These are phyloP conservation scores for Papilio dardanus DNA, from an alignment of 1,140 invertebrate species.

Conservation along the genomic window DNA sequence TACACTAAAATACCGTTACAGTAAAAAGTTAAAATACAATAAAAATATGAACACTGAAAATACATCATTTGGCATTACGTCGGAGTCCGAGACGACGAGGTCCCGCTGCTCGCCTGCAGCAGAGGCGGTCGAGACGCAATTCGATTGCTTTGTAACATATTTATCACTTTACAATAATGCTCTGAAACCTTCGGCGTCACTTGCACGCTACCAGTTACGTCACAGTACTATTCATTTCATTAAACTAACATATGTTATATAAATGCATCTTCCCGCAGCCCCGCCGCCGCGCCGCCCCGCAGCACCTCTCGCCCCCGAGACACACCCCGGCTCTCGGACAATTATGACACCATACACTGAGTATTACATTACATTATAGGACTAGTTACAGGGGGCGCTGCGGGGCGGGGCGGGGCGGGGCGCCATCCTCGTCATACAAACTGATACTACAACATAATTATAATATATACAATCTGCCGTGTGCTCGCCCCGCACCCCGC, in stretches of 20 bases:
- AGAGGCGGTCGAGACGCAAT: not conserved
- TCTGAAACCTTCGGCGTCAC: constrained; percentile 24
- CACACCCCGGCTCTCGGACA: no score
- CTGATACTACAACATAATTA: no score
- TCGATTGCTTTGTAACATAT: not conserved
- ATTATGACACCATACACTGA: no score
- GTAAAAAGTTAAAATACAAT: constrained; percentile 12
- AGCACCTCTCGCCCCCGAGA: no score
- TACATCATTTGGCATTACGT: constrained; percentile 53
- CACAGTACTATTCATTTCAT: constrained; percentile 35
- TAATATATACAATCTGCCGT: no score
- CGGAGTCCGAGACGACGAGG: constrained; percentile 5
- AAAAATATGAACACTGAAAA: constrained; percentile 7
- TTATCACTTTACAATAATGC: constrained; percentile 10
- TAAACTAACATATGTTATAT: constrained; percentile 57
- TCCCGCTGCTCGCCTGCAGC: constrained; percentile 29
- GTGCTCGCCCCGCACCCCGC: no score
- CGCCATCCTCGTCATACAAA: no score
- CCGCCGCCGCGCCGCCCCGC: no score
- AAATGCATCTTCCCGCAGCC: constrained; percentile 53
- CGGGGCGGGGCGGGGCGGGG: not conserved
- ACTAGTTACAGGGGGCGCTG: not conserved
- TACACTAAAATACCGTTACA: not conserved
- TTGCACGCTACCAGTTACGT: constrained; percentile 11
- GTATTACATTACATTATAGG: no score